Conservation (phyloP, 2,888 invertebrate genomes). For the Cantharis lateralis region DNA sequence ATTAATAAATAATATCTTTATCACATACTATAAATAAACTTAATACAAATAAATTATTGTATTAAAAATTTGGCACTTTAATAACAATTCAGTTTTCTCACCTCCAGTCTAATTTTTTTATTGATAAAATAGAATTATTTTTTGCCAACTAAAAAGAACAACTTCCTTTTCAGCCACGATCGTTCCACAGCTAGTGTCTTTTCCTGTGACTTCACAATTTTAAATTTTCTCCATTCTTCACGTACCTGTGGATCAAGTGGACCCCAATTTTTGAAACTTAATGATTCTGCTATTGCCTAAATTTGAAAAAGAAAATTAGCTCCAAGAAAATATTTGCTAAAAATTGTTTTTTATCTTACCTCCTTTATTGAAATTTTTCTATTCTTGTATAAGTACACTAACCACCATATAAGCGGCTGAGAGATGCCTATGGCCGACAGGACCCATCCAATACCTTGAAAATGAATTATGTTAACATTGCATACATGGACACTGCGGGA, state of each 20-base stretch:
- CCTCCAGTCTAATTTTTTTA: neutral
- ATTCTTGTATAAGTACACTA: slow-evolving; percentile 30
- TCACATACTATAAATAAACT: neutral
- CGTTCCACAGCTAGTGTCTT: neutral
- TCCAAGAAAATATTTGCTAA: neutral
- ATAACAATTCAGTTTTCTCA: neutral
- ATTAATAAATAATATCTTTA: neutral
- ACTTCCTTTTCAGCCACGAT: neutral
- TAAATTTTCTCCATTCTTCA: slow-evolving; percentile 36
- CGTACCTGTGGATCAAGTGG: slow-evolving; percentile 25
- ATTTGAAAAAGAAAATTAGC: neutral
- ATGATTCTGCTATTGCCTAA: neutral
- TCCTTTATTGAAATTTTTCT: neutral
- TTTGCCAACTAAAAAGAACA: neutral
- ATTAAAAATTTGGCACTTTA: neutral
- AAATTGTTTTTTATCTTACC: neutral
- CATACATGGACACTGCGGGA: neutral
- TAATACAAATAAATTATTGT: neutral
- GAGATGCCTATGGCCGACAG: slow-evolving; percentile 29
- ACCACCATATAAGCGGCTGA: slow-evolving; percentile 30
- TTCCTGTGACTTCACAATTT: slow-evolving; percentile 21
- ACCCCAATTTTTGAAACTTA: slow-evolving; percentile 28
- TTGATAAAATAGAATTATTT: neutral
- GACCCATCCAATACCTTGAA: slow-evolving; percentile 31
- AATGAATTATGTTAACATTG: neutral